Percentiles rank a stretch among this genome's conserved stretches.
These are phyloP conservation scores for Rhadinocentrus ornatus DNA, from an alignment of 2,797 vertebrate species.

Conservation along the genomic window DNA sequence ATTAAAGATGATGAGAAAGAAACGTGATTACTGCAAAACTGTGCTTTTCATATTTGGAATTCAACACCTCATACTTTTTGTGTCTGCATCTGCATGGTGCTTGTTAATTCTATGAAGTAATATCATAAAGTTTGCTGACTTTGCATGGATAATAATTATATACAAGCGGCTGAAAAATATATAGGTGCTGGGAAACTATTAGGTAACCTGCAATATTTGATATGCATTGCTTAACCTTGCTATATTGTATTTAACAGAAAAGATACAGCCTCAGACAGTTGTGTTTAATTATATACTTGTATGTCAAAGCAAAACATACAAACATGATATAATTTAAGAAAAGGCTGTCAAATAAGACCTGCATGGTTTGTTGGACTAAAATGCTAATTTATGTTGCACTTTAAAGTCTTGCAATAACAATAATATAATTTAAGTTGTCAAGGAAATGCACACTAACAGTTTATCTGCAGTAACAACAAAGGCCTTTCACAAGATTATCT, in stretches of 20 bases:
- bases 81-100: conserved; percentile 19
- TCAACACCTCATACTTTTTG: conserved; percentile 37
- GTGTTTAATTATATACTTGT: neutral
- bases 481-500: neutral
- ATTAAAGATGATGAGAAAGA: conserved; percentile 2
- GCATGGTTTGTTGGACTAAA: neutral
- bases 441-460: conserved; percentile 13
- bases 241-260: neutral
- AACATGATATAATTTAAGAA: neutral
- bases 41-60: conserved; percentile 30
- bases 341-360: neutral
- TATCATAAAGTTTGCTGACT: neutral
- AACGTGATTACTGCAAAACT: conserved; percentile 2
- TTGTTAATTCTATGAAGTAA: neutral
- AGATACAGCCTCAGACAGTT: neutral
- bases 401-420: neutral
- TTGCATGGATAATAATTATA: neutral
- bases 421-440: conserved; percentile 2
- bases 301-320: neutral
- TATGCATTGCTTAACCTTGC: neutral
- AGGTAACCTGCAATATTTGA: neutral
- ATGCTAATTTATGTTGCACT: conserved; percentile 4
- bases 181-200: neutral
- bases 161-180: neutral
- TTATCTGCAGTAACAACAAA: conserved; percentile 3